These are phyloP conservation scores for Laodelphax striatellus DNA, from an alignment of 1,140 invertebrate genomes.

Conservation along the genomic window DNA sequence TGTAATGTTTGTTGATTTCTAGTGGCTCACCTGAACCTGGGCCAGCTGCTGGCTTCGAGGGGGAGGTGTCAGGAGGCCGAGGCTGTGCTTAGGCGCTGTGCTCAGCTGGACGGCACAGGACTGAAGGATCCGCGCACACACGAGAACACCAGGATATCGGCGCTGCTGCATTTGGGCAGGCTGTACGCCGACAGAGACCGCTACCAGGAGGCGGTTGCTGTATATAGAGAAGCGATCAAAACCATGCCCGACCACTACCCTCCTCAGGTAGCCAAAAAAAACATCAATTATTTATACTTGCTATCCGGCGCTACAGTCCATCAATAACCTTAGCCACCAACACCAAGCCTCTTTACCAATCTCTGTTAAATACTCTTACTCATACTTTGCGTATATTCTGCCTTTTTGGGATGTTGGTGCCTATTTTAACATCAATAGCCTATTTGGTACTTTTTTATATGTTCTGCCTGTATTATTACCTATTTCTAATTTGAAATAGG, in stretches of 20 bases:
- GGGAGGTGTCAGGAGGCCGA: constrained; percentile 75
- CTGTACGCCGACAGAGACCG: constrained; percentile 79
- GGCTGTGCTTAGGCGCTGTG: constrained; percentile 66
- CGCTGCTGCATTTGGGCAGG: constrained; percentile 80
- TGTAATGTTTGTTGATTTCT: constrained; percentile 28
- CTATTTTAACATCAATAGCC: too few species aligned
- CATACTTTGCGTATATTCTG: too few species aligned
- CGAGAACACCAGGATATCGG: constrained; percentile 79
- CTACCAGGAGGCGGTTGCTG: constrained; percentile 71
- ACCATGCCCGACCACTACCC: constrained; percentile 70
- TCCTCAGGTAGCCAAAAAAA: constrained; percentile 57
- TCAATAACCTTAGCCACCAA: too few species aligned
- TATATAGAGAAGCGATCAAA: constrained; percentile 75
- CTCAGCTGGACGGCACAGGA: constrained; percentile 69
- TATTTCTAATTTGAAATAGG: too few species aligned
- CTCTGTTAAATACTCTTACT: too few species aligned
- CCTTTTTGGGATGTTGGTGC: too few species aligned
- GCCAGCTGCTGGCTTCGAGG: constrained; percentile 69
- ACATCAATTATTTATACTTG: too few species aligned
- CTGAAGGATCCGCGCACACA: constrained; percentile 83
- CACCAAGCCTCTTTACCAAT: too few species aligned
- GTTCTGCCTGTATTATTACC: too few species aligned
- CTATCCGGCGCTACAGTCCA: too few species aligned
- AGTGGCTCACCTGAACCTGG: constrained; percentile 94
- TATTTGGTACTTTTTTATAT: too few species aligned